Evolutionary conservation across 2,888 invertebrate genomes (phyloP), one percentile per base, ranked within the genome.

Genomic region (Lissonota sp.): DNA sequence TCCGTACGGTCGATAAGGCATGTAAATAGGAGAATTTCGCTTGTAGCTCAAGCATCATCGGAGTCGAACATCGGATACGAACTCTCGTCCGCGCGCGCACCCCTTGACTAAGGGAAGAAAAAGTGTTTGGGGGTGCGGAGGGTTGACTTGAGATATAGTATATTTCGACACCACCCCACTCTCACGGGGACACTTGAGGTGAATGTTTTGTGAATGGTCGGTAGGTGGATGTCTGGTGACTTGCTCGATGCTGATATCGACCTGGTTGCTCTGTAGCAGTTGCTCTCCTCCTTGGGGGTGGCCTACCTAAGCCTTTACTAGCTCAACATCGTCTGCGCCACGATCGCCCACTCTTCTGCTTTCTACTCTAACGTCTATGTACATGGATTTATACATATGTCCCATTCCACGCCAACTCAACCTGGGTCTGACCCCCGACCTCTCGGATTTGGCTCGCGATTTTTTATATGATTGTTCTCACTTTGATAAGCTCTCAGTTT

Each of bases 191-290:
- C 91, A 91, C 91, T 92, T 90, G 91, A 91, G 92, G 91, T 92
- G 91, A 91, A 92, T 91, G 91, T 92, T 92, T 92, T 91, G 91
- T 90, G 91, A 91, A 92, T 91, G 92, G 91, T 92, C 92, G 91
- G 90, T 92, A 92, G 91, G 90, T 92, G 92, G 91, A 92, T 91
- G 92, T 92, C 92, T 92, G 91, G 91, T 91, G 62, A 76, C 90
- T 26, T 89, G 90, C 91, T 90, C 90, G 89, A 87, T 89, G 90
- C 90, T 90, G 90, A 91, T 91, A 92, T 92, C 92, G 91, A 92
- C 92, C 92, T 91, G 90, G 87, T 85, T 87, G 88, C 88, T 87
- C 87, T 84, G 87, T 84, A 88, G 88, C 88, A 85, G 86, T 80
- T 77, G 82, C 77, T 76, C 70, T 79, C 86, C 66, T 40, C 63